These are phyloP conservation scores for Drosophila navojoa DNA, from an alignment of 1,140 invertebrate genomes.

Conservation along the genomic window DNA sequence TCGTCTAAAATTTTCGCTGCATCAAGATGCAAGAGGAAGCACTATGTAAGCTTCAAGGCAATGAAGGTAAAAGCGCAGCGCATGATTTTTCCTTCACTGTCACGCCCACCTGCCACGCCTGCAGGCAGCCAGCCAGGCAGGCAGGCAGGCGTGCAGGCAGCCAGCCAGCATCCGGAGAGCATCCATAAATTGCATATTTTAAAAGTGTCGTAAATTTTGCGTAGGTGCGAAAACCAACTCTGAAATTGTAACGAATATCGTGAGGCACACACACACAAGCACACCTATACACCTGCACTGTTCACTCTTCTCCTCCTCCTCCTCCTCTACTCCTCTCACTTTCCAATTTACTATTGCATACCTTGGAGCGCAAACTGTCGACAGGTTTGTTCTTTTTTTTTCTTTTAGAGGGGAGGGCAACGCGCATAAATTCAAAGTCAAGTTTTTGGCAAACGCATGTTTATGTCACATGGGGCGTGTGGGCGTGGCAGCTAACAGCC, in stretches of 20 bases:
- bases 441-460: constrained; percentile 37
- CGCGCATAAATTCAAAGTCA: constrained; percentile 56
- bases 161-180: constrained; percentile 13
- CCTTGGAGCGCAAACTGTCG: constrained; percentile 60
- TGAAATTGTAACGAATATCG: constrained; percentile 65
- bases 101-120: constrained; percentile 20
- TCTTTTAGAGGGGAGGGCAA: constrained; percentile 5
- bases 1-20: background rate
- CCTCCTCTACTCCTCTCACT: background rate
- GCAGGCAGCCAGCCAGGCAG: background rate
- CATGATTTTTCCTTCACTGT: constrained; percentile 2
- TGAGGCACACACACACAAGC: constrained; percentile 3
- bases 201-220: constrained; percentile 76
- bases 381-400: too few species aligned
- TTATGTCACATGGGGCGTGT: background rate
- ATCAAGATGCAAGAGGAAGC: background rate
- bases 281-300: constrained; percentile 1
- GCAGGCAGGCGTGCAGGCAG: background rate
- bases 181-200: constrained; percentile 75
- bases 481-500: background rate
- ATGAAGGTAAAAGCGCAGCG: constrained; percentile 5
- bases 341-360: constrained; percentile 58
- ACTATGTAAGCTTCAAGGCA: constrained; percentile 4
- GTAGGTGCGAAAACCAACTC: constrained; percentile 59
- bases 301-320: background rate